Conservation (phyloP, 2,797 vertebrate genomes). For the Peromyscus melanophrys region DNA sequence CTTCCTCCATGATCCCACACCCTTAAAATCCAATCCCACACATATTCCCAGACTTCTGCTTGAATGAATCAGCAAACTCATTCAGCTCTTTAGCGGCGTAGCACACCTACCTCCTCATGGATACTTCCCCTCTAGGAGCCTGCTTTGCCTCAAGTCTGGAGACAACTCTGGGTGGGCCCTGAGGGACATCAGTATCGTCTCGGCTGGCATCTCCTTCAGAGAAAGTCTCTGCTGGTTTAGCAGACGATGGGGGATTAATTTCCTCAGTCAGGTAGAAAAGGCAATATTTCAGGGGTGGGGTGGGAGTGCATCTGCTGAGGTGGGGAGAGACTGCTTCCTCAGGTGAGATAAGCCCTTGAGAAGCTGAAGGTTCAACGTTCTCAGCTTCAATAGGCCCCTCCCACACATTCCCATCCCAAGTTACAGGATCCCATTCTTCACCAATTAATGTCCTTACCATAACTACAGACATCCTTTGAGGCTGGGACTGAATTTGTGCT, state of each 20-base stretch:
- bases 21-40: background rate
- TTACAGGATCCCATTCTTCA: background rate
- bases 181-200: background rate
- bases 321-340: background rate
- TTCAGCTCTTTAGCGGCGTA: background rate
- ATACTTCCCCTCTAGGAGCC: background rate
- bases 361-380: background rate
- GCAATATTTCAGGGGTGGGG: background rate
- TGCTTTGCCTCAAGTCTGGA: background rate
- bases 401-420: background rate
- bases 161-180: background rate
- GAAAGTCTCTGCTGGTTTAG: background rate
- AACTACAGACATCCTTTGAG: background rate
- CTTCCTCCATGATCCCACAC: background rate
- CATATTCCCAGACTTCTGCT: background rate
- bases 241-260: background rate
- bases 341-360: background rate
- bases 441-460: background rate
- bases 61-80: background rate
- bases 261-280: background rate
- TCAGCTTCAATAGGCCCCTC: background rate
- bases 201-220: background rate
- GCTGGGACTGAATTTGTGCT: background rate
- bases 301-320: background rate
- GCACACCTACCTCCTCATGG: background rate